Evolutionary conservation across 2,888 invertebrate genomes (phyloP).

Genomic region (Phymatocera aterrima): DNA sequence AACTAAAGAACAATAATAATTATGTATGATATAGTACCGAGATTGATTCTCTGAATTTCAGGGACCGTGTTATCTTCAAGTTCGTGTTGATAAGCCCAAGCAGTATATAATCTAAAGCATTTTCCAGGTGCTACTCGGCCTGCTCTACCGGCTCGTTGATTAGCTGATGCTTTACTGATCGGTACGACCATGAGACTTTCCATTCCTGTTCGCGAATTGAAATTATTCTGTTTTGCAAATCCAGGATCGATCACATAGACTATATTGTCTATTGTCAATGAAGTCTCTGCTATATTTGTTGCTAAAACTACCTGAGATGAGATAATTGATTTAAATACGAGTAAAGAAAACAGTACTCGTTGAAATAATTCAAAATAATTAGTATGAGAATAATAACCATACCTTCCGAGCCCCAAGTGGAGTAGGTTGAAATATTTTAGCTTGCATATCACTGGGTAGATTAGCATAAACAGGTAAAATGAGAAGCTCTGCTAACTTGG

Average conservation of each 20-base stretch:
- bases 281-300: conserved; percentile 99
- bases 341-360: conserved; percentile 17
- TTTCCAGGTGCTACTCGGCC: conserved; percentile 98
- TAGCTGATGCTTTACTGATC: conserved; percentile 98
- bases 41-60: conserved; percentile 98
- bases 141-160: conserved; percentile 97
- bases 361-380: neutral
- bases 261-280: conserved; percentile 98
- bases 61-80: conserved; percentile 98
- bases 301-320: conserved; percentile 88
- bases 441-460: conserved; percentile 98
- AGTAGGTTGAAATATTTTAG: conserved; percentile 98
- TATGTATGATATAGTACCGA: conserved; percentile 74
- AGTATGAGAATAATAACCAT: too few relatives aligned
- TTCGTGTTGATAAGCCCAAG: conserved; percentile 99
- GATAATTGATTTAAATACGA: neutral
- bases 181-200: conserved; percentile 99
- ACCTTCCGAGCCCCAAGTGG: conserved; percentile 96
- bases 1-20: too few relatives aligned
- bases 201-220: conserved; percentile 98
- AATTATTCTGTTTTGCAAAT: conserved; percentile 99
- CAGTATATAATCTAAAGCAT: conserved; percentile 98
- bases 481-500: conserved; percentile 93
- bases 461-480: conserved; percentile 98
- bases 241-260: conserved; percentile 99